These are phyloP conservation scores for Pollimyrus isidori DNA, from an alignment of 2,113 vertebrate genomes.

Conservation along the genomic window DNA sequence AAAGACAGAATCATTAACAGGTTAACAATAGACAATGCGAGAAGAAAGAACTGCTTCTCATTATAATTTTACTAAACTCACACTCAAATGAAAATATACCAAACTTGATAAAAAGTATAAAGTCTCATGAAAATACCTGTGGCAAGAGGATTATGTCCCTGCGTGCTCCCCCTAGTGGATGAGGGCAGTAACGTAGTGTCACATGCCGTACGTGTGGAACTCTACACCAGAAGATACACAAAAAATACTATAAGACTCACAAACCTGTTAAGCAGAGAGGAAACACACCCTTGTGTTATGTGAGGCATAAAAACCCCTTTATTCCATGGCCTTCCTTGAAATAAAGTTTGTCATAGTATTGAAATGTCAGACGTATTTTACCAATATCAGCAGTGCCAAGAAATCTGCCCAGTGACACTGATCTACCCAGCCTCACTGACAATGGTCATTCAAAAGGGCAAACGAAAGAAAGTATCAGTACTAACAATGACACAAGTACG, in stretches of 20 bases:
- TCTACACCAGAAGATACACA: constrained; percentile 47
- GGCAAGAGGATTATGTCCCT: constrained; percentile 36
- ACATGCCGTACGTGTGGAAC: constrained; percentile 44
- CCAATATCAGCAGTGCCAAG: background rate
- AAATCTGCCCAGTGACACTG: too few species aligned
- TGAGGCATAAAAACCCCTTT: background rate
- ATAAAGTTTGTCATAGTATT: background rate
- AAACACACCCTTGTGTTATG: background rate
- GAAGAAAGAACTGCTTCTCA: background rate
- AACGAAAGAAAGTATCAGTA: background rate
- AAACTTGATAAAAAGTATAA: background rate
- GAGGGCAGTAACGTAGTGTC: constrained; percentile 43
- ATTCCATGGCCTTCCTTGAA: background rate
- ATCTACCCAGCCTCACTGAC: background rate
- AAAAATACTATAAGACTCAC: background rate
- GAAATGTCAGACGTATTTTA: background rate
- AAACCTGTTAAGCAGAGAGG: background rate
- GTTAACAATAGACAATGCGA: background rate
- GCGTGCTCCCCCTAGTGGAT: constrained; percentile 45
- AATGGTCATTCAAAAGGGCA: background rate
- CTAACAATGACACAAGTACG: background rate
- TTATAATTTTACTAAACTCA: background rate
- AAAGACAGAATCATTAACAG: background rate
- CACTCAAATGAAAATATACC: background rate
- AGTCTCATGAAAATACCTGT: constrained; percentile 52